phyloP scores from a whole-genome alignment of 2,797 vertebrate species.

The Crenuchus spilurus region DNA sequence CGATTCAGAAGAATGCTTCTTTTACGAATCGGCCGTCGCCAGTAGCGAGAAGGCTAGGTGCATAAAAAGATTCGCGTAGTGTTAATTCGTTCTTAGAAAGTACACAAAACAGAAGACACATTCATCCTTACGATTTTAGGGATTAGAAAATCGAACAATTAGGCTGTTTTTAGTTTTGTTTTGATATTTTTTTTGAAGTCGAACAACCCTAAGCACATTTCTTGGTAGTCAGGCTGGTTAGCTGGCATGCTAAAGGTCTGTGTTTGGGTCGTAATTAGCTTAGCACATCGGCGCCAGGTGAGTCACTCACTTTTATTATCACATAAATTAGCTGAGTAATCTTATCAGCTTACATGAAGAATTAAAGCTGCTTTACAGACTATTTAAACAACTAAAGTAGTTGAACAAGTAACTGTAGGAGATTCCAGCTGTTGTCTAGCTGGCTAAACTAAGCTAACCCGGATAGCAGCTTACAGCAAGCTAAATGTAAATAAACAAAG shows the following conservation, averaged over 20 bases:
- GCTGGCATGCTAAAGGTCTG: conserved; percentile 34
- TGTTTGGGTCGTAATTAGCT: neutral
- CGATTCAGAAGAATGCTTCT: neutral
- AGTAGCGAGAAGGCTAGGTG: neutral
- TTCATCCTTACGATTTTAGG: neutral
- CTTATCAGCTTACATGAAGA: neutral
- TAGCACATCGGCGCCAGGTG: conserved; percentile 23
- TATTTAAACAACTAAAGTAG: no score
- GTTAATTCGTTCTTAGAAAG: neutral
- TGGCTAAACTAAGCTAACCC: neutral
- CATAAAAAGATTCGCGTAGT: neutral
- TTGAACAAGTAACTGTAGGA: neutral
- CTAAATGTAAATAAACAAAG: neutral
- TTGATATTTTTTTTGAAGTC: neutral
- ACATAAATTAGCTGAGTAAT: neutral
- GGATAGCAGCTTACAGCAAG: neutral
- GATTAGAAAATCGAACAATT: neutral
- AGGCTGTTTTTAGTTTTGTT: neutral
- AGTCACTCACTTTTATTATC: conserved; percentile 13
- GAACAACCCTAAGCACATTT: neutral
- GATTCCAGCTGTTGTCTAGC: neutral
- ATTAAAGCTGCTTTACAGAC: neutral
- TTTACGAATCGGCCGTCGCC: neutral
- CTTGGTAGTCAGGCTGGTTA: conserved; percentile 13
- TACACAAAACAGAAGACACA: neutral